Evolutionary conservation across 2,888 invertebrate species (phyloP).

Genomic region (Andrena marginata): DNA sequence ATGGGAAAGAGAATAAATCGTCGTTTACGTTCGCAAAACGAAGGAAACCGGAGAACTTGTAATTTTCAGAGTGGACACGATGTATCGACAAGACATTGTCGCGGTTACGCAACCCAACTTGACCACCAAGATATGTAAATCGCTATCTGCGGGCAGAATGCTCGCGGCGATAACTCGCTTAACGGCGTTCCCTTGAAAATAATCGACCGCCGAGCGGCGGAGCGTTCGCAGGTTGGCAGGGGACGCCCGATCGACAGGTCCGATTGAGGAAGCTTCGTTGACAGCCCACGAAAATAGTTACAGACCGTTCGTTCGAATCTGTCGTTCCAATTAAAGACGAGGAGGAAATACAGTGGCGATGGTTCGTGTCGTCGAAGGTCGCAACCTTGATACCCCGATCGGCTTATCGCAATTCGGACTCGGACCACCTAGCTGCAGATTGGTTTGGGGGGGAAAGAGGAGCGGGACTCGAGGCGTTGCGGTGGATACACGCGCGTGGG

Average conservation of each 20-base stretch:
- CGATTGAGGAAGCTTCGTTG: neutral
- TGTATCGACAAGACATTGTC: slow-evolving; percentile 27
- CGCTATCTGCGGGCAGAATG: slow-evolving; percentile 28
- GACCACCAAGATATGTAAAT: slow-evolving; percentile 42
- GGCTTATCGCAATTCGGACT: slow-evolving; percentile 7
- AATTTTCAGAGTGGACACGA: neutral
- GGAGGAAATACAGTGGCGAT: neutral
- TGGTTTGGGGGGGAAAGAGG: neutral
- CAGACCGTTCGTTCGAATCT: no score
- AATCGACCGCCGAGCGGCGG: neutral
- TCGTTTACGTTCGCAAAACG: neutral
- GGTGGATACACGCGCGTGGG: slow-evolving; percentile 2
- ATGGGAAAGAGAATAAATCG: neutral
- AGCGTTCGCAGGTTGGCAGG: neutral
- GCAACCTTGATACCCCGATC: slow-evolving; percentile 7
- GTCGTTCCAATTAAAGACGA: no score
- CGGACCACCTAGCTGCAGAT: neutral
- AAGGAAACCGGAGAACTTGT: neutral
- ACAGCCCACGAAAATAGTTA: no score
- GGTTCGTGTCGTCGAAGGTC: slow-evolving; percentile 2
- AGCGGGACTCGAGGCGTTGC: neutral
- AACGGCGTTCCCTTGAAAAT: neutral
- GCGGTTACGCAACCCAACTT: slow-evolving; percentile 41
- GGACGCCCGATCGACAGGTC: neutral
- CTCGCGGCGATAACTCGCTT: neutral